Percentiles rank a stretch among this genome's conserved stretches.
Conservation (phyloP, 1,140 invertebrate genomes). For the Zaprionus vittiger region DNA sequence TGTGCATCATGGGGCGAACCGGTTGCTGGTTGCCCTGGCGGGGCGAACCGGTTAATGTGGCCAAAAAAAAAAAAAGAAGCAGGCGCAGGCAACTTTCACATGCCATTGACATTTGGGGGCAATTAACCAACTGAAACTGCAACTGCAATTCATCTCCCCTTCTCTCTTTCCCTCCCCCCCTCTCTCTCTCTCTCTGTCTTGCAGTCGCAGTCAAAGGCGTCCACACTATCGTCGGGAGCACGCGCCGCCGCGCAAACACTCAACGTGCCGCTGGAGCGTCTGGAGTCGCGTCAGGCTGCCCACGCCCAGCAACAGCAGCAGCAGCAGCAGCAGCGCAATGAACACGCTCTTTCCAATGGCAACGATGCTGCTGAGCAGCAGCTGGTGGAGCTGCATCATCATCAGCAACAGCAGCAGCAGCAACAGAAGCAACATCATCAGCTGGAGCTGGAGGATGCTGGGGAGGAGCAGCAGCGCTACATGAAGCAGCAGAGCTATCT, state of each 20-base stretch:
- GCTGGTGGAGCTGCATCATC: conserved; percentile 58
- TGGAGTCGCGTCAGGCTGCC: conserved; percentile 74
- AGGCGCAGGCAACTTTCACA: conserved; percentile 74
- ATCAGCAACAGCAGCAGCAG: conserved; percentile 55
- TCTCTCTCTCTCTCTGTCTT: conserved; percentile 14
- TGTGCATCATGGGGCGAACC: conserved; percentile 4
- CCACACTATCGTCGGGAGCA: conserved; percentile 80
- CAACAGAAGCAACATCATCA: conserved; percentile 55
- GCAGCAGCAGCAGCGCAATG: conserved; percentile 66
- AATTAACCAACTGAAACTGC: conserved; percentile 59
- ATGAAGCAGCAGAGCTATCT: conserved; percentile 73
- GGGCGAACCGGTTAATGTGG: conserved; percentile 22
- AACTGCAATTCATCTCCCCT: conserved; percentile 17
- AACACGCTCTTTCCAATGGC: conserved; percentile 59
- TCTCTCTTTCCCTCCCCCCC: background rate
- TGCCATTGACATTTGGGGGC: conserved; percentile 64
- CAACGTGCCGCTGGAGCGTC: conserved; percentile 82
- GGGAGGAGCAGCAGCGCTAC: conserved; percentile 63
- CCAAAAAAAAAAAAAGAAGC: conserved; percentile 34
- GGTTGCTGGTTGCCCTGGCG: background rate
- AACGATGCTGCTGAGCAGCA: conserved; percentile 61
- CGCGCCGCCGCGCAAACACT: conserved; percentile 82
- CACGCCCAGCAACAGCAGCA: conserved; percentile 52
- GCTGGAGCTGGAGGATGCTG: conserved; percentile 38
- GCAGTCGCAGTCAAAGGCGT: conserved; percentile 82